Conservation (phyloP, 1,140 invertebrate species). For the Euschistus heros region DNA sequence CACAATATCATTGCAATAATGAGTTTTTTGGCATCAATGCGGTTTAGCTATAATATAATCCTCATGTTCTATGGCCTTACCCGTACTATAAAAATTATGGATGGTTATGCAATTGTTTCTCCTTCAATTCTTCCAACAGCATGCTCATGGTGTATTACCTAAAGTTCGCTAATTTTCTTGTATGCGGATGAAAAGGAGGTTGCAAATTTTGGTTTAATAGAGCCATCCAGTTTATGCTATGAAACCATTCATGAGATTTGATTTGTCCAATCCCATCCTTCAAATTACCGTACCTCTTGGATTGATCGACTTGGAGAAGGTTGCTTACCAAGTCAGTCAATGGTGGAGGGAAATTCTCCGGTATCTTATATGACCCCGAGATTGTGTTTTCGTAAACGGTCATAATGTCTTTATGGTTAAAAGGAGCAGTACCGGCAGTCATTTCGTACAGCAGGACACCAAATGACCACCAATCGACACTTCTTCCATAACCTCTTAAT, state of each 20-base stretch:
- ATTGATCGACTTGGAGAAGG: constrained; percentile 73
- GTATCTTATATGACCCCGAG: constrained; percentile 57
- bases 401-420: constrained; percentile 71
- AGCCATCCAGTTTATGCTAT: constrained; percentile 12
- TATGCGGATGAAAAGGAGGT: too few relatives aligned
- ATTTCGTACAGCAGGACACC: constrained; percentile 65
- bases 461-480: constrained; percentile 68
- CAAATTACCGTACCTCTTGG: constrained; percentile 80
- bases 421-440: constrained; percentile 71
- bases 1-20: too few relatives aligned
- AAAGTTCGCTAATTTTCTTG: too few relatives aligned
- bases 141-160: too few relatives aligned
- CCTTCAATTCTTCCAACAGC: too few relatives aligned
- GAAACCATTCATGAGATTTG: constrained; percentile 43
- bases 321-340: constrained; percentile 78
- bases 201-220: constrained; percentile 25
- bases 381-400: constrained; percentile 85
- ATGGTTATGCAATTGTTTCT: too few relatives aligned
- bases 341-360: constrained; percentile 54
- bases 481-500: constrained; percentile 88
- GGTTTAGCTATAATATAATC: too few relatives aligned
- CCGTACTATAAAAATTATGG: too few relatives aligned
- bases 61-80: too few relatives aligned
- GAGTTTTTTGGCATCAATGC: too few relatives aligned
- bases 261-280: constrained; percentile 62